Evolutionary conservation across 2,888 invertebrate genomes (phyloP).

Genomic region (Lapara coniferarum): DNA sequence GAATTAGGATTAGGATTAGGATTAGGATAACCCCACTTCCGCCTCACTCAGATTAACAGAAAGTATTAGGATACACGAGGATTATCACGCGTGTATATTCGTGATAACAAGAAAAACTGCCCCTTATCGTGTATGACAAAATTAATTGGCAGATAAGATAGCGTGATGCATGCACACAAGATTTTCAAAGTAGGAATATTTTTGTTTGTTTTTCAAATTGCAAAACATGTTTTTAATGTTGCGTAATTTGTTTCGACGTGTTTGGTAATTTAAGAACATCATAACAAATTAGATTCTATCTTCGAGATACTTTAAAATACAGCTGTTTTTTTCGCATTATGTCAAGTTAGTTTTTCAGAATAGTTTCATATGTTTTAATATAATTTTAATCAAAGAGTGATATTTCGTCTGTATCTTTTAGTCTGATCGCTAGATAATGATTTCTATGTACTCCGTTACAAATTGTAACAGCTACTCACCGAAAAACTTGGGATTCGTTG

Average conservation of each 20-base stretch:
- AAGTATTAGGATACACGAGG: conserved; percentile 1
- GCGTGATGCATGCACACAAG: conserved; percentile 8
- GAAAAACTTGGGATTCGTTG: background rate
- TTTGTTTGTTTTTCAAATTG: background rate
- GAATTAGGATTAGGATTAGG: too few species aligned
- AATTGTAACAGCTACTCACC: too few species aligned
- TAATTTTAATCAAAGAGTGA: too few species aligned
- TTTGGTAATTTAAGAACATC: background rate
- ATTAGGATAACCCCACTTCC: background rate
- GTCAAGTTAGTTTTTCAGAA: too few species aligned
- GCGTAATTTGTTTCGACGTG: background rate
- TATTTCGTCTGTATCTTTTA: too few species aligned
- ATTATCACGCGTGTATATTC: background rate
- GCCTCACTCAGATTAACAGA: conserved; percentile 11
- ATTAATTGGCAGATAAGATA: conserved; percentile 17
- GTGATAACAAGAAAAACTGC: background rate
- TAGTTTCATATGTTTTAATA: too few species aligned
- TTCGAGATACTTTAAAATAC: too few species aligned
- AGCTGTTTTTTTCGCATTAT: too few species aligned
- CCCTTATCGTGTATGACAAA: conserved; percentile 12
- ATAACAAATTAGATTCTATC: too few species aligned
- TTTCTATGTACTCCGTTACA: too few species aligned
- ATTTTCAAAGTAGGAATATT: background rate
- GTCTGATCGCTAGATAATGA: too few species aligned
- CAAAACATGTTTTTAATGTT: conserved; percentile 13